Conservation (phyloP, 2,888 invertebrate species). For the Tribolium freemani region DNA sequence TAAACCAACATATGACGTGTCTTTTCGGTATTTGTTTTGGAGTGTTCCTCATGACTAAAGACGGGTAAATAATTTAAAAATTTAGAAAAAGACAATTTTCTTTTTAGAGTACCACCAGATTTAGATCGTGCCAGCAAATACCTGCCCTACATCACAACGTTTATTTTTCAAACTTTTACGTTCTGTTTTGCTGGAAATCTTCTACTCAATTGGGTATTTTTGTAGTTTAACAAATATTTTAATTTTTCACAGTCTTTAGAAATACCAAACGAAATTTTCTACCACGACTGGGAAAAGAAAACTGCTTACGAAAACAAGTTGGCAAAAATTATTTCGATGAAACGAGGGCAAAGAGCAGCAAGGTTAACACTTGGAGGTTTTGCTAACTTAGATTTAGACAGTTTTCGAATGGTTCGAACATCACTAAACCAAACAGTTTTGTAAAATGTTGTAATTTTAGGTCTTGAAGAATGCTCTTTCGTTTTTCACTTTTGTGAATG, state of each 20-base stretch:
- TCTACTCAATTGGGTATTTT: slow-evolving; percentile 7
- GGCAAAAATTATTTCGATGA: slow-evolving; percentile 4
- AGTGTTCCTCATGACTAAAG: slow-evolving; percentile 15
- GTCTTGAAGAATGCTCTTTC: slow-evolving; percentile 16
- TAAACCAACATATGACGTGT: slow-evolving; percentile 3
- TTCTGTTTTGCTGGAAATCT: slow-evolving; percentile 21
- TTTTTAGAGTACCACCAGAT: slow-evolving; percentile 28
- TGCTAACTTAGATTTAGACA: slow-evolving; percentile 16
- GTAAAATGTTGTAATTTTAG: neutral
- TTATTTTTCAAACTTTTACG: slow-evolving; percentile 13
- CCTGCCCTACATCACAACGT: neutral
- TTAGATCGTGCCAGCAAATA: slow-evolving; percentile 2
- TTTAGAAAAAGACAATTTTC: neutral
- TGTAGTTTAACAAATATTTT: neutral
- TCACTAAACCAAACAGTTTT: too few species aligned
- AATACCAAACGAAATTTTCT: slow-evolving; percentile 18
- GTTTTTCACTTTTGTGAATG: slow-evolving; percentile 22
- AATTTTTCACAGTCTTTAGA: slow-evolving; percentile 3
- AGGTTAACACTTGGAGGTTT: slow-evolving; percentile 14
- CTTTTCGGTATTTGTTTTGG: slow-evolving; percentile 21
- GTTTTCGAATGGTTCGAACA: slow-evolving; percentile 1
- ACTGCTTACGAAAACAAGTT: neutral
- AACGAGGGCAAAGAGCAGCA: slow-evolving; percentile 11
- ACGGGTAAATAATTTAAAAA: slow-evolving; percentile 14
- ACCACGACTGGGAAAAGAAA: slow-evolving; percentile 6